Evolutionary conservation across 53 echinoderm and acorn worm genomes (phyloP), one percentile per base, ranked within the genome.

Genomic region (Pentamera pediparva): DNA sequence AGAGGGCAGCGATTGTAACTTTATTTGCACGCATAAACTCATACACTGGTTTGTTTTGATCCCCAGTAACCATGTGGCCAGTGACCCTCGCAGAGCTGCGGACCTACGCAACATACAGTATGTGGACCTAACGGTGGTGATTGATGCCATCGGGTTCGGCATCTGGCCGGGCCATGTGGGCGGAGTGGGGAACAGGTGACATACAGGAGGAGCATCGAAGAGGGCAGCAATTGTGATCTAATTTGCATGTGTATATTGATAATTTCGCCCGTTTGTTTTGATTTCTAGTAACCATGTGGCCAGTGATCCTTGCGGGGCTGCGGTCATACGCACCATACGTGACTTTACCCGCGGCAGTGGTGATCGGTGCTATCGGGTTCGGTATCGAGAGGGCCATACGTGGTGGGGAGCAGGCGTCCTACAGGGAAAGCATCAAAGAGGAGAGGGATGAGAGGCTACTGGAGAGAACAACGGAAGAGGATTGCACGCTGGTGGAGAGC

Each of bases 321-420:
- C 82, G 96, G 36, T 77, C 91, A 52, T 96, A 96, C 39, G 96
- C 88, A 13, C 96, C 96, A 6, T 96, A 90, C 34, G 80, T 91
- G 24, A 86, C 88, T 25, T 83, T 96, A 56, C 96, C 96, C 6
- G 72, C 88, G 41, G 91, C 96, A 21, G 41, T 88, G 20, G 89
- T 91, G 9, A 77, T 96, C 11, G 96, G 96, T 28, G 83, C 85
- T 29, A 82, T 96, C 51, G 96, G 96, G 5, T 96, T 85, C 63
- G 88, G 88, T 18, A 64, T 88, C 39, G 96, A 96, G 75, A 76
- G 83, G 64, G 70, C 83, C 34, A 61, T 86, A 34, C 82, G 91
- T 28, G 80, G 86, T 30, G 83, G 69, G 19, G 76, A 85, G 29
- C 37, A 83, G 7, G 62, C 82, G 67, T 70, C 74, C 21, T 60